Evolutionary conservation across 92 coral and sea anemone genomes (phyloP), one percentile per base, ranked within the genome.

Genomic region (Diadumene lineata): DNA sequence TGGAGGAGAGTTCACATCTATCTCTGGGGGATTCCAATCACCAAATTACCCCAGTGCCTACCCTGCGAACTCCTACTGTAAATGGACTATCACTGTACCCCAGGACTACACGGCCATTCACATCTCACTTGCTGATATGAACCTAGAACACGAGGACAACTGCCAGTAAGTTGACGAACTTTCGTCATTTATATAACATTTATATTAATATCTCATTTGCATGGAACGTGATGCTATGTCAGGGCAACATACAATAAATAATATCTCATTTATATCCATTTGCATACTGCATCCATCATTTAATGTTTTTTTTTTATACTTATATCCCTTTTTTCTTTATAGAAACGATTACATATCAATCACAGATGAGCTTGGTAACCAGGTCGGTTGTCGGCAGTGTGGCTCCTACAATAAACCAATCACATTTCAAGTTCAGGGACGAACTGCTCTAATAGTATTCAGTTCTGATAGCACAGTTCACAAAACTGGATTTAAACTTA

Each of bases 381-480:
- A 57, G 27, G 82, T 78, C 25, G 82, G 82, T 7, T 78, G 82
- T 68, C 74, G 75, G 33, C 82, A 34, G 2, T 78, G 82, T 43
- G 74, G 72, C 33, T 25, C 46, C 23, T 30, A 56, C 60, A 19
- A 56, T 23, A 38, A 62, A 6, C 72, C 72, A 9, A 38, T 60
- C 11, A 43, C 34, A 31, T 43, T 56, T 31, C 66, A 55, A 56
- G 64, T 78, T 26, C 31, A 53, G 28, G 82, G 82, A 21, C 23
- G 69, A 38, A 61, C 56, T 16, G 82, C 69, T 11, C 60, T 78
- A 10, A 65, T 78, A 0, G 67, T n/a, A 18, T 78, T 78, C 25
- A 38, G 25, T 15, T 68, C 82, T 24, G 82, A 78, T 44, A 57
- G 64, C 31, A 53, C 75, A 9, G 69, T 78, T 1, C 72, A 60